Evolutionary conservation across 2,888 invertebrate species (phyloP).

Genomic region (Perdita meconis): DNA sequence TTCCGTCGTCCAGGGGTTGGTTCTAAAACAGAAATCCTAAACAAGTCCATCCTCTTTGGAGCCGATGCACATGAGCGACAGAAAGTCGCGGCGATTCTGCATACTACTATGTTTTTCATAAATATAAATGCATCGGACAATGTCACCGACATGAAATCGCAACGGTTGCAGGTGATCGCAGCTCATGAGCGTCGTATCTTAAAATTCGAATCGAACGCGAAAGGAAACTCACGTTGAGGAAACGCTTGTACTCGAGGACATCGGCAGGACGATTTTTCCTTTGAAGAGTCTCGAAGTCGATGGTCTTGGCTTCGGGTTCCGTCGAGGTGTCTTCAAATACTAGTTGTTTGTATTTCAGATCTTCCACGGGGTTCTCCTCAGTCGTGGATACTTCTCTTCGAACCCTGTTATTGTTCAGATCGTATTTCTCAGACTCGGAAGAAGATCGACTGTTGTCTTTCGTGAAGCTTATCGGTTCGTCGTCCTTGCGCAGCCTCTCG

Average conservation of each 20-base stretch:
- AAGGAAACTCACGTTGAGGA: constrained; percentile 73
- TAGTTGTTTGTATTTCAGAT: constrained; percentile 60
- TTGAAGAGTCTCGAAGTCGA: constrained; percentile 76
- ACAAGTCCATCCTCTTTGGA: background rate
- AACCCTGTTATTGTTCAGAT: constrained; percentile 42
- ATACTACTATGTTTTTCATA: too few species aligned
- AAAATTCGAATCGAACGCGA: background rate
- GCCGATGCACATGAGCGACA: too few species aligned
- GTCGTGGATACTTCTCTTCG: constrained; percentile 44
- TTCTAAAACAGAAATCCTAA: constrained; percentile 68
- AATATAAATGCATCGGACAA: too few species aligned
- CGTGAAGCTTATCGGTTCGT: constrained; percentile 38
- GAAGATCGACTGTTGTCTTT: constrained; percentile 1
- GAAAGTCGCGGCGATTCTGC: too few species aligned
- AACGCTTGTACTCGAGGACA: constrained; percentile 77
- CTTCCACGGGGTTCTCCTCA: constrained; percentile 48
- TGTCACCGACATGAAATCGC: too few species aligned
- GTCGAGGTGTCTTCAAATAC: constrained; percentile 59
- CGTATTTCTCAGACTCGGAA: constrained; percentile 35
- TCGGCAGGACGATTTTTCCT: constrained; percentile 78
- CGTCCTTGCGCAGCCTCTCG: constrained; percentile 78
- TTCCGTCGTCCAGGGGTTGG: constrained; percentile 72
- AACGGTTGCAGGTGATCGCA: too few species aligned
- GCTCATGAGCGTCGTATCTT: too few species aligned
- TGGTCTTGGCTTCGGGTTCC: constrained; percentile 68